A percentile compares a stretch with the other conserved stretches of the same genome.
Conservation (phyloP, 2,113 vertebrate species). For the Rhinolophus sinicus region DNA sequence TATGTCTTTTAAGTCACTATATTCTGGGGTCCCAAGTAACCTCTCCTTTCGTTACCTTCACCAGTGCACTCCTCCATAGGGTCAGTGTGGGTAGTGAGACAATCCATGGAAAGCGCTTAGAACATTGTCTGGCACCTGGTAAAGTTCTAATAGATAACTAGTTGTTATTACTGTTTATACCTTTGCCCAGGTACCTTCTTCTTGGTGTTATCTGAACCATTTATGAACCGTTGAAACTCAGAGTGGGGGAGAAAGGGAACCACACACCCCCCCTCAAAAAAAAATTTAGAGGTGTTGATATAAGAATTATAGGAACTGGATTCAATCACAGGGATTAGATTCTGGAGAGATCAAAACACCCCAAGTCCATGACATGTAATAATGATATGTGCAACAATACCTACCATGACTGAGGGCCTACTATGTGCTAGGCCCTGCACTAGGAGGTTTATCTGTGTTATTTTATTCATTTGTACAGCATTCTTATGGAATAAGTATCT, state of each 20-base stretch:
- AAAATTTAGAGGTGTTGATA: background rate
- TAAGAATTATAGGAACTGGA: background rate
- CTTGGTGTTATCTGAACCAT: background rate
- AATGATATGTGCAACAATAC: no score
- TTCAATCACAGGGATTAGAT: background rate
- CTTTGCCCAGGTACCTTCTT: background rate
- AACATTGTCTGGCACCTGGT: background rate
- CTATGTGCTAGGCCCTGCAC: background rate
- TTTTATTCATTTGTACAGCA: background rate
- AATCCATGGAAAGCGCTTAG: background rate
- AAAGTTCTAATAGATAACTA: background rate
- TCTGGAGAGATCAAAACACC: background rate
- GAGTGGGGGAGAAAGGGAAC: background rate
- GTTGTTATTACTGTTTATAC: background rate
- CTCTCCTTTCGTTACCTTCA: background rate
- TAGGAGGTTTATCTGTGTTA: background rate
- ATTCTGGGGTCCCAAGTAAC: background rate
- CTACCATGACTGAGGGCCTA: background rate
- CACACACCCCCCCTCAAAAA: fast-evolving
- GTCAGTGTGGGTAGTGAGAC: background rate
- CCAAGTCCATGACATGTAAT: background rate
- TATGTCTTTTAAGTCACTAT: background rate
- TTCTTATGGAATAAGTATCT: background rate
- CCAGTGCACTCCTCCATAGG: background rate
- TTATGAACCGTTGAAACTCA: background rate